Evolutionary conservation across 2,888 invertebrate species (phyloP), one percentile per base, ranked within the genome.

Genomic region (Prostheceraeus crozeri): DNA sequence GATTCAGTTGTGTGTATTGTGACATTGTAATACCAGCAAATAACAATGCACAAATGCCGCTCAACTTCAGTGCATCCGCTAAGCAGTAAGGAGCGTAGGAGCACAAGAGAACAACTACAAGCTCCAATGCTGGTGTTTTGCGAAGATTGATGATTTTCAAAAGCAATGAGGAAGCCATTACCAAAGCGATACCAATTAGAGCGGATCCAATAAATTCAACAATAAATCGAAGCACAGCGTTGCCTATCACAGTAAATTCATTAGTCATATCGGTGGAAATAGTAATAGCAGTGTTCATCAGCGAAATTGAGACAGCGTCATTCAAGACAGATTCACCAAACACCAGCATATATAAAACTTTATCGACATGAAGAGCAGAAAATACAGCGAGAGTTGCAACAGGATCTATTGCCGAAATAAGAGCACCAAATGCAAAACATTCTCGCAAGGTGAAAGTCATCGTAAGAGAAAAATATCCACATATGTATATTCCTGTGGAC

Each of bases 11-110:
- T 11, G 96, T 96, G 76, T 98, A 98, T 76, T 98, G 98, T 0
- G 94, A 94, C 98, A 98, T 98, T 1, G 93, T 93, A 71, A 98
- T 90, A 4, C 96, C 98, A 79, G 93, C 93, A 76, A 96, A 94
- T 67, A 98, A 78, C 70, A 98, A 98, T 4, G 98, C 94, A 96
- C 98, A 98, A 62, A 98, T 98, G 63, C 96, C 91, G 68, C 90
- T 91, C 59, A 93, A 78, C 75, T 90, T 88, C 64, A 91, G 84
- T 27, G 94, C 94, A 80, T 98, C 98, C 35, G 98, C 96, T 59
- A 98, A 80, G 1, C 91, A 94, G 78, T 98, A 98, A 0, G 98
- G 98, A 6, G 90, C 87, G 78, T 98, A 98, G 1, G 96, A 93
- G 73, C 96, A 96, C 40, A 96, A 89, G 67, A 98, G 78, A 88